Evolutionary conservation across 2,797 vertebrate genomes (phyloP).

Genomic region (Catharus ustulatus): DNA sequence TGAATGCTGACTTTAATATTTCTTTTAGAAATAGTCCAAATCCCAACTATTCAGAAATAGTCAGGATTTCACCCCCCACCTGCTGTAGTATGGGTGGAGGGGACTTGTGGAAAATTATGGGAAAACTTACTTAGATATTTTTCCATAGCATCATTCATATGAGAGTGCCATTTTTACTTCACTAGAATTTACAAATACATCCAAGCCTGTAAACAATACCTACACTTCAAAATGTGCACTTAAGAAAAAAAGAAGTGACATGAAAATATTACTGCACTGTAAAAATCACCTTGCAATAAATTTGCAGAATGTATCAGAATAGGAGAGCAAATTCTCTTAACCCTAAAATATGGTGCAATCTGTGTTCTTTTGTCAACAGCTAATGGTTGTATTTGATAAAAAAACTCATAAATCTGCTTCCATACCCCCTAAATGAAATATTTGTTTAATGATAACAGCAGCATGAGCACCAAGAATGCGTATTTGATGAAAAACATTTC

Average conservation of each 20-base stretch:
- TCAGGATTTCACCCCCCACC: background rate
- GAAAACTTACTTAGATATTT: background rate
- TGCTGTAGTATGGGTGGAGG: background rate
- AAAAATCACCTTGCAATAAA: background rate
- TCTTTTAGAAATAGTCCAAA: too few species aligned
- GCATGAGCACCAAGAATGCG: background rate
- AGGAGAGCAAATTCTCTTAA: background rate
- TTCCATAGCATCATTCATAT: background rate
- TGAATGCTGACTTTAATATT: background rate
- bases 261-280: background rate
- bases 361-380: slow-evolving; percentile 6
- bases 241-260: background rate
- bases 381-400: slow-evolving; percentile 7
- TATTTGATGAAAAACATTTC: slow-evolving; percentile 18
- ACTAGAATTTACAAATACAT: background rate
- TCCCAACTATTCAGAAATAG: too few species aligned
- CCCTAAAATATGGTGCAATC: background rate
- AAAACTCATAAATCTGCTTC: background rate
- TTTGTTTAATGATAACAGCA: slow-evolving; percentile 22
- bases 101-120: background rate
- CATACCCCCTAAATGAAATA: background rate
- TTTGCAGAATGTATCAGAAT: background rate
- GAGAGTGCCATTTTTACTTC: background rate
- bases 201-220: background rate
- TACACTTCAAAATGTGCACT: background rate